phyloP scores from a whole-genome alignment of 2,888 invertebrate genomes.

The Eristalinus sepulchralis region DNA sequence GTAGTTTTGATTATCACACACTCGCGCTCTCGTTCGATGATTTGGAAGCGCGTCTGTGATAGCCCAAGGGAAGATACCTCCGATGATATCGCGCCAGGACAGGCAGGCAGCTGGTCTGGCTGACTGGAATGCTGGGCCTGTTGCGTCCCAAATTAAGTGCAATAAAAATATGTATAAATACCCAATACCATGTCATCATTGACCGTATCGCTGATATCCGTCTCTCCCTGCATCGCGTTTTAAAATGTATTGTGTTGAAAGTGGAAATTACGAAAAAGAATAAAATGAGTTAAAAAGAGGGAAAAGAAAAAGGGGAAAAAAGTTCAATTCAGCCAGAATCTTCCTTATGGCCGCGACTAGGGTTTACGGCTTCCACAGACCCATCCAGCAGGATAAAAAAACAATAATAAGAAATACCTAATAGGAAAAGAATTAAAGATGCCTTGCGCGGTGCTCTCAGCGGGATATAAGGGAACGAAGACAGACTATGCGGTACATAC shows the following conservation, averaged over 20 bases:
- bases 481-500: background rate
- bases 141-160: conserved; percentile 57
- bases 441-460: background rate
- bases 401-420: conserved; percentile 14
- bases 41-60: conserved; percentile 36
- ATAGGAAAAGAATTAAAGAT: conserved; percentile 5
- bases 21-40: conserved; percentile 31
- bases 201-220: background rate
- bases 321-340: conserved; percentile 11
- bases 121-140: conserved; percentile 56
- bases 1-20: conserved; percentile 45
- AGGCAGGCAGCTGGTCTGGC: conserved; percentile 6
- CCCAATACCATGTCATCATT: conserved; percentile 45
- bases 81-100: background rate
- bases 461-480: background rate
- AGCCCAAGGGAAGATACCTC: conserved; percentile 15
- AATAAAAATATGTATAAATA: conserved; percentile 54
- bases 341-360: conserved; percentile 19
- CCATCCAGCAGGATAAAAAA: conserved; percentile 2
- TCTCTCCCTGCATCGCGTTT: background rate
- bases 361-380: background rate
- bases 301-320: background rate
- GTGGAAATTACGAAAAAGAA: conserved; percentile 26
- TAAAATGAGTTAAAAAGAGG: background rate
- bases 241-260: conserved; percentile 4